phyloP scores from a whole-genome alignment of 2,797 vertebrate genomes.

The Anas bahamensis region DNA sequence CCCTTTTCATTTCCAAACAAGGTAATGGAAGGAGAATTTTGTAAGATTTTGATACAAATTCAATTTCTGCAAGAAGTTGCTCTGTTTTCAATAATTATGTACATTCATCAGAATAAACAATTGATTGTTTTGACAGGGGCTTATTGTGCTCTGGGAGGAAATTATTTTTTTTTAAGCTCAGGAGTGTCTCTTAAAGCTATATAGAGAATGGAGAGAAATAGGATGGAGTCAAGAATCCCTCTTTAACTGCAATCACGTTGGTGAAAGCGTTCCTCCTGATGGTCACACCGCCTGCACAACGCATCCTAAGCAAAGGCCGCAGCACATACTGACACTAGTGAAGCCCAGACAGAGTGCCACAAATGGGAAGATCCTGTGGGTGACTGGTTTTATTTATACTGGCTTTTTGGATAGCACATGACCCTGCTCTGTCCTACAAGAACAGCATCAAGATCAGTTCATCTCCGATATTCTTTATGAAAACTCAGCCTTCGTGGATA shows the following conservation, averaged over 20 bases:
- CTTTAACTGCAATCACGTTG: neutral
- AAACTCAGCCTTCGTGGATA: neutral
- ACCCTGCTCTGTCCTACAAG: neutral
- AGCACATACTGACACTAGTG: rapidly evolving
- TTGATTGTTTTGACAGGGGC: neutral
- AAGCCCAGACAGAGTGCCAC: neutral
- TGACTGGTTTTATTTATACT: neutral
- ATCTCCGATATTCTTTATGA: neutral
- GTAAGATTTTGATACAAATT: slow-evolving; percentile 6
- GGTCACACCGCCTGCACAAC: neutral
- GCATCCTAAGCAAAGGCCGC: neutral
- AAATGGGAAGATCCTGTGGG: neutral
- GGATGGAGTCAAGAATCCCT: neutral
- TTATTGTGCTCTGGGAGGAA: neutral
- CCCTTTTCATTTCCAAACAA: slow-evolving; percentile 50
- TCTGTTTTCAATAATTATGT: slow-evolving; percentile 17
- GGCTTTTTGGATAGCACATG: neutral
- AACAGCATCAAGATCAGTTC: neutral
- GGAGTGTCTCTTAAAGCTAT: neutral
- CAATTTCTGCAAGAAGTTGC: slow-evolving; percentile 3
- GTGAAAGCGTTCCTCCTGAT: neutral
- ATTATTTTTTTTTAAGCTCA: neutral
- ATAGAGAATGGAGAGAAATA: neutral
- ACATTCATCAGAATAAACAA: neutral
- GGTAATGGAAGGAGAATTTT: slow-evolving; percentile 26